phyloP scores from a whole-genome alignment of 1,140 invertebrate genomes.

The Pseudomyrmex sp. region DNA sequence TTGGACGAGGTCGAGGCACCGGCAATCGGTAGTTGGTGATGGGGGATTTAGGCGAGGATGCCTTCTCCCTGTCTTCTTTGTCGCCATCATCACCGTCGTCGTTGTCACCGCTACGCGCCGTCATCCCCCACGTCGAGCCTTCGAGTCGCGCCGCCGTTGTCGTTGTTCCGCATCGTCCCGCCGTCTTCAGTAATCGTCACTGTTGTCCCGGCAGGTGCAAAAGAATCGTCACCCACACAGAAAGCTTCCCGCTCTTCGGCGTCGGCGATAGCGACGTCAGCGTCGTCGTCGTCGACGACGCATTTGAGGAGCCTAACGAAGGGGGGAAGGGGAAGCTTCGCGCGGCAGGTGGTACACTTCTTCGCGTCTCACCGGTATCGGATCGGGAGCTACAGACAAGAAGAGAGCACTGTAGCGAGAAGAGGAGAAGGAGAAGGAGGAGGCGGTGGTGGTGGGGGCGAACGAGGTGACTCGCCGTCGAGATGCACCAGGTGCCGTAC shows the following conservation, averaged over 20 bases:
- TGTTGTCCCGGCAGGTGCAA: constrained; percentile 33
- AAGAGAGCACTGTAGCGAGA: constrained; percentile 39
- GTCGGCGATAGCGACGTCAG: constrained; percentile 40
- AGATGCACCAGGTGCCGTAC: constrained; percentile 79
- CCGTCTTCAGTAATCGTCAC: constrained; percentile 23
- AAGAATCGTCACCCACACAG: constrained; percentile 2
- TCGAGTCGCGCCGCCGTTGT: constrained; percentile 2
- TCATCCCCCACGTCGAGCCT: constrained; percentile 51
- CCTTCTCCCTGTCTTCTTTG: constrained; percentile 82
- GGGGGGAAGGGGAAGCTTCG: neutral
- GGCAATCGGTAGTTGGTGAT: constrained; percentile 81
- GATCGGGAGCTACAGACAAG: constrained; percentile 22
- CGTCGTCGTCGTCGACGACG: constrained; percentile 22
- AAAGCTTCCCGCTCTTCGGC: constrained; percentile 22
- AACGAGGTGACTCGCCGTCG: constrained; percentile 83
- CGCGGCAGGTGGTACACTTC: constrained; percentile 18
- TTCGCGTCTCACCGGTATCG: constrained; percentile 11
- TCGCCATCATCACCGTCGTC: constrained; percentile 75
- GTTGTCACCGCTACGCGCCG: constrained; percentile 63
- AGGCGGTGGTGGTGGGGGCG: constrained; percentile 69
- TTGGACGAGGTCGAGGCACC: constrained; percentile 74
- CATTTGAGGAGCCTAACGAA: neutral
- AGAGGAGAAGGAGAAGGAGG: constrained; percentile 21
- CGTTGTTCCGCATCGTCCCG: constrained; percentile 17
- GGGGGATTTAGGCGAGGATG: constrained; percentile 84